Percentiles rank a stretch among this genome's conserved stretches.
These are phyloP conservation scores for Lottia gigantea DNA, from an alignment of 2,888 invertebrate species.

Conservation along the genomic window DNA sequence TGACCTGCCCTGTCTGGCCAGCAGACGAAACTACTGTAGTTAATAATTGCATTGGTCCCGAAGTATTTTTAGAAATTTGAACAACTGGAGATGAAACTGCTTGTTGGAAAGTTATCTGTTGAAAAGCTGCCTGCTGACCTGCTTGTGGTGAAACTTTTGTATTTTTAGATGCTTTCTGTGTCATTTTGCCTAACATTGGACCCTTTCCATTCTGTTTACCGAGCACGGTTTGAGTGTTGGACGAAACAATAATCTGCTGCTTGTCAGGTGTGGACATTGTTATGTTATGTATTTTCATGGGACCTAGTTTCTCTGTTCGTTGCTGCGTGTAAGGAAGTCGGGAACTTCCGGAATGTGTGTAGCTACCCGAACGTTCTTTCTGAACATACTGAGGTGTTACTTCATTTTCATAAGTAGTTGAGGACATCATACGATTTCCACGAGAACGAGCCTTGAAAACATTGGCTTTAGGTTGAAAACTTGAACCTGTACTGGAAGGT, in stretches of 20 bases:
- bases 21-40: conserved; percentile 35
- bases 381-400: conserved; percentile 21
- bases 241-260: conserved; percentile 60
- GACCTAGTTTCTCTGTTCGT: conserved; percentile 39
- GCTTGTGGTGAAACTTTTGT: conserved; percentile 25
- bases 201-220: conserved; percentile 54
- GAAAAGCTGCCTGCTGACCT: conserved; percentile 21
- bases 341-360: conserved; percentile 22
- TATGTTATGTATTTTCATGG: conserved; percentile 64
- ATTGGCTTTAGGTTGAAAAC: conserved; percentile 89
- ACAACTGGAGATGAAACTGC: conserved; percentile 28
- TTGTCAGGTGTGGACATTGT: conserved; percentile 49
- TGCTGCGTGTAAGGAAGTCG: conserved; percentile 36
- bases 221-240: conserved; percentile 59
- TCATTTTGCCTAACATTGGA: conserved; percentile 55
- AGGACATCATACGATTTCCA: conserved; percentile 42
- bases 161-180: conserved; percentile 38
- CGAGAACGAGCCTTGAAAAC: conserved; percentile 81
- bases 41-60: conserved; percentile 40
- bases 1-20: conserved; percentile 34
- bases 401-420: conserved; percentile 27
- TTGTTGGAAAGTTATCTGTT: not conserved
- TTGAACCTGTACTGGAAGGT: conserved; percentile 62
- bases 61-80: conserved; percentile 25
- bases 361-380: conserved; percentile 5